These are phyloP conservation scores for Amphiprion percula DNA, from an alignment of 2,113 vertebrate genomes.

Conservation along the genomic window DNA sequence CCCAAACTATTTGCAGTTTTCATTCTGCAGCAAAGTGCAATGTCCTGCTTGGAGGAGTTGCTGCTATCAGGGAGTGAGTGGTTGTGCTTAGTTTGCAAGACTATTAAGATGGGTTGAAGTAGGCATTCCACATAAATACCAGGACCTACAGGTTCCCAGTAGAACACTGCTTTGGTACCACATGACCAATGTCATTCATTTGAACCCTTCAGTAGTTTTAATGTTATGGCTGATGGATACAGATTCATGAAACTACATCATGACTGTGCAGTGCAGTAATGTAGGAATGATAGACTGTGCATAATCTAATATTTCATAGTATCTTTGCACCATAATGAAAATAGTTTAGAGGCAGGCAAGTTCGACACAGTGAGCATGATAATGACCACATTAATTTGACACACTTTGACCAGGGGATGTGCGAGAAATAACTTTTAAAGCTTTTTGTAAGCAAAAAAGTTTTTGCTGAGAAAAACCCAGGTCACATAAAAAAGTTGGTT, in stretches of 20 bases:
- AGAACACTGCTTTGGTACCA: too few species aligned
- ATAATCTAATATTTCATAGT: constrained; percentile 29
- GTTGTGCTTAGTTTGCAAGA: too few species aligned
- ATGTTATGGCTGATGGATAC: too few species aligned
- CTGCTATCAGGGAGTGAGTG: too few species aligned
- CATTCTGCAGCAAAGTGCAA: too few species aligned
- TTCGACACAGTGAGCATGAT: constrained; percentile 44
- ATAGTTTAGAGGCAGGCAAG: constrained; percentile 7
- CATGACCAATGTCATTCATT: too few species aligned
- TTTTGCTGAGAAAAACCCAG: constrained; percentile 34
- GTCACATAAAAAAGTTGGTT: constrained; percentile 47
- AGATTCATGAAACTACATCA: background rate
- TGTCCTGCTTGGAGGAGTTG: too few species aligned
- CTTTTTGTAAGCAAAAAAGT: constrained; percentile 65
- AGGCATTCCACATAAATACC: too few species aligned
- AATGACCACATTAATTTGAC: constrained; percentile 55
- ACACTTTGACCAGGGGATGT: constrained; percentile 32
- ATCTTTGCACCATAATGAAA: constrained; percentile 3
- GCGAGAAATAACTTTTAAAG: constrained; percentile 29
- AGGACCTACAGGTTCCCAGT: too few species aligned
- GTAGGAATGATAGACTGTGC: constrained; percentile 14
- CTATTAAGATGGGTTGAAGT: too few species aligned
- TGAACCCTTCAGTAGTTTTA: too few species aligned
- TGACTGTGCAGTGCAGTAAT: background rate
- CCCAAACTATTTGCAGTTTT: too few species aligned